These are phyloP conservation scores for Polietes domitor DNA, from an alignment of 2,888 invertebrate genomes.

Conservation along the genomic window DNA sequence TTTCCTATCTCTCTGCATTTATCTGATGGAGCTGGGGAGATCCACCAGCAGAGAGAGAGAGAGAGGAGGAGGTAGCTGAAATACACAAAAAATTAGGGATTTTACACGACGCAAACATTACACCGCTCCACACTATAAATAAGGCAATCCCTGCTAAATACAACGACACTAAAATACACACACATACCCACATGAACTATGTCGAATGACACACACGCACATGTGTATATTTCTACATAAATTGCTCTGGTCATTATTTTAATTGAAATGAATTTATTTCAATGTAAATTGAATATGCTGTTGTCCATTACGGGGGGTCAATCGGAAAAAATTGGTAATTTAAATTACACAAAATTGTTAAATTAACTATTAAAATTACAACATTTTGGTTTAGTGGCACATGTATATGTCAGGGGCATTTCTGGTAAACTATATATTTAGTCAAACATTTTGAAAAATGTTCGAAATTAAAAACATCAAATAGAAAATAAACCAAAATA, in stretches of 20 bases:
- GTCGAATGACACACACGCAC: constrained; percentile 9
- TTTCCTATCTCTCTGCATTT: constrained; percentile 16
- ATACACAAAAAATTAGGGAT: too few relatives aligned
- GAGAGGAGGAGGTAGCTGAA: constrained; percentile 49
- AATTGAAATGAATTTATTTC: constrained; percentile 46
- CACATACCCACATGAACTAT: constrained; percentile 41
- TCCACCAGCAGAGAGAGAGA: too few relatives aligned
- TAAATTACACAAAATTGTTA: constrained; percentile 30
- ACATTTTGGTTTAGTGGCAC: not conserved
- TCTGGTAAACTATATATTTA: not conserved
- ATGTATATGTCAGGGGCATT: not conserved
- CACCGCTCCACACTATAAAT: constrained; percentile 12
- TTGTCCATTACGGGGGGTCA: not conserved
- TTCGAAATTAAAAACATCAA: not conserved
- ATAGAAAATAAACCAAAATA: not conserved
- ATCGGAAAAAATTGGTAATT: not conserved
- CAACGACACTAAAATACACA: not conserved
- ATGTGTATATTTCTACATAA: not conserved
- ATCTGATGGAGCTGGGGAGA: too few relatives aligned
- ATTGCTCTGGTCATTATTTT: constrained; percentile 36
- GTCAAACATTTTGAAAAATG: constrained; percentile 2
- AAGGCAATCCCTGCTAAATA: not conserved
- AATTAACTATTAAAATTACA: constrained; percentile 25
- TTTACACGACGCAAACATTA: constrained; percentile 39
- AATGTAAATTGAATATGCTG: not conserved